Evolutionary conservation across 1,140 invertebrate genomes (phyloP).

Genomic region (Drosophila equinoxialis): DNA sequence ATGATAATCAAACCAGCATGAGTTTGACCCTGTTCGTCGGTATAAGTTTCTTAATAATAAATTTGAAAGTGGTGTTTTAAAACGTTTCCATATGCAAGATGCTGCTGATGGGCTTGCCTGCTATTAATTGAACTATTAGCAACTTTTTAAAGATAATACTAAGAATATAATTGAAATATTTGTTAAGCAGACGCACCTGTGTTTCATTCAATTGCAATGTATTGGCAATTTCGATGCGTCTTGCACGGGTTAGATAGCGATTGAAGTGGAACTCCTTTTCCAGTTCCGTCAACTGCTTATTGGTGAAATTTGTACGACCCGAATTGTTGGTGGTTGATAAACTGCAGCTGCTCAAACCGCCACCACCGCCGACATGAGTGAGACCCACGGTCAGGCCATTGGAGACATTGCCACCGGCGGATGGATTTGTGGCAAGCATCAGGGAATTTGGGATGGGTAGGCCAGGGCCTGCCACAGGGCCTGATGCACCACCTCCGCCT

Average conservation of each 20-base stretch:
- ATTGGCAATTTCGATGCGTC: conserved; percentile 98
- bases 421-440: conserved; percentile 72
- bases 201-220: conserved; percentile 98
- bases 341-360: conserved; percentile 62
- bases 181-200: conserved; percentile 85
- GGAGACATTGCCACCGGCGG: conserved; percentile 35
- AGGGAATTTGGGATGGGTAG: conserved; percentile 83
- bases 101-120: too few species aligned
- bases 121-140: too few species aligned
- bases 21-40: too few species aligned
- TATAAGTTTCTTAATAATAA: too few species aligned
- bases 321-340: conserved; percentile 88
- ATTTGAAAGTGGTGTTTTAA: too few species aligned
- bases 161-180: not conserved
- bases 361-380: conserved; percentile 26
- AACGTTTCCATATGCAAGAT: too few species aligned
- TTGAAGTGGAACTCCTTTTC: conserved; percentile 99
- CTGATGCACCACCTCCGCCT: conserved; percentile 32
- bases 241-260: conserved; percentile 97
- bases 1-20: too few species aligned
- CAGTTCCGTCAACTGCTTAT: conserved; percentile 98
- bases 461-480: conserved; percentile 28
- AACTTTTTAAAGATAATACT: too few species aligned
- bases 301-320: conserved; percentile 98
- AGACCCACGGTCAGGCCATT: conserved; percentile 42